phyloP scores from a whole-genome alignment of 2,888 invertebrate genomes.

The Polyommatus icarus region DNA sequence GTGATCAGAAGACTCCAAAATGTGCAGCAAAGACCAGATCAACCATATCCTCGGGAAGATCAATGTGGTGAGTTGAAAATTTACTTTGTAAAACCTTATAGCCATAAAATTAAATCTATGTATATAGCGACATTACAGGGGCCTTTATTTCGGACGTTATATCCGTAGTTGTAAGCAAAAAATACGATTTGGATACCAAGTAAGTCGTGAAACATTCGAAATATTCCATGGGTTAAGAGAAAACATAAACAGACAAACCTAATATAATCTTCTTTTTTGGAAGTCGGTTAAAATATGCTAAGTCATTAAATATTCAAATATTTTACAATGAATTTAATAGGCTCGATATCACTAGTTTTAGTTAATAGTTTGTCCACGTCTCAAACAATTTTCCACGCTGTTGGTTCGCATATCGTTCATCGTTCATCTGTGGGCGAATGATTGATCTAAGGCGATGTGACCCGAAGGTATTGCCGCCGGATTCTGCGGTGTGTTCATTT shows the following conservation, averaged over 20 bases:
- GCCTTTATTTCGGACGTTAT: too few species aligned
- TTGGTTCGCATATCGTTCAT: background rate
- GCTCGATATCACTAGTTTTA: background rate
- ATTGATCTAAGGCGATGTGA: conserved; percentile 14
- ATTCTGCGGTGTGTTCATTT: background rate
- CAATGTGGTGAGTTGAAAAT: conserved; percentile 83
- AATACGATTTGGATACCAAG: too few species aligned
- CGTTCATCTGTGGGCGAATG: conserved; percentile 12
- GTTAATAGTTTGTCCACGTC: background rate
- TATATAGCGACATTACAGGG: too few species aligned
- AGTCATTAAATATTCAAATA: background rate
- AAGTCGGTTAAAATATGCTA: too few species aligned
- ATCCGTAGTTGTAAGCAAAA: too few species aligned
- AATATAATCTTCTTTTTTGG: too few species aligned
- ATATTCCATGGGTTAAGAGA: too few species aligned
- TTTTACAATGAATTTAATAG: background rate
- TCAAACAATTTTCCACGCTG: background rate
- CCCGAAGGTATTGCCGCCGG: conserved; percentile 11
- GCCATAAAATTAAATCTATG: too few species aligned
- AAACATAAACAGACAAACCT: too few species aligned
- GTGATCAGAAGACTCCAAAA: conserved; percentile 50
- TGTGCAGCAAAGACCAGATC: conserved; percentile 87
- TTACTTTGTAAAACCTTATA: background rate
- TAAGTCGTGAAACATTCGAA: too few species aligned
- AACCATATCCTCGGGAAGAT: conserved; percentile 86